Conservation (phyloP, 2,113 vertebrate species). For the Leiothrix lutea region DNA sequence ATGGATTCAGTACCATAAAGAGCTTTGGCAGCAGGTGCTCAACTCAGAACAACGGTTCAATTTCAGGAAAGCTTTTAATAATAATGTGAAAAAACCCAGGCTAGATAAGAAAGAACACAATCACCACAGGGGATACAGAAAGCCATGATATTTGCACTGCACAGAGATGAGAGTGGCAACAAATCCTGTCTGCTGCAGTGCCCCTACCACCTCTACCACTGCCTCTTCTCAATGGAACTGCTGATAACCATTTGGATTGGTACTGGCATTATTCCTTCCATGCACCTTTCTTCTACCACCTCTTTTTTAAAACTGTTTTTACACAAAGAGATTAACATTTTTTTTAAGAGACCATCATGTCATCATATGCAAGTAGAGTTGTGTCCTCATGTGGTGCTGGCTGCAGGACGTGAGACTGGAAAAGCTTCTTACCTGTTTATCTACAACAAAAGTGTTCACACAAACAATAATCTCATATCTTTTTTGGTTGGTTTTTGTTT, state of each 20-base stretch:
- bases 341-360: neutral
- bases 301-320: neutral
- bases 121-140: neutral
- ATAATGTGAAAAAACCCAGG: neutral
- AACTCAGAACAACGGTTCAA: neutral
- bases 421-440: neutral
- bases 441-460: neutral
- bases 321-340: neutral
- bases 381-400: neutral
- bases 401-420: neutral
- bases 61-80: neutral
- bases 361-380: neutral
- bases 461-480: neutral
- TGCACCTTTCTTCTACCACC: neutral
- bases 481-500: no score
- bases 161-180: neutral
- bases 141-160: neutral
- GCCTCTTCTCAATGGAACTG: neutral
- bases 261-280: neutral
- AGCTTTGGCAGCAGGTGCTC: neutral
- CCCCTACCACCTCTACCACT: neutral
- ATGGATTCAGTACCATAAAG: neutral
- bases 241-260: neutral
- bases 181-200: neutral
- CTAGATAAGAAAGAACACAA: neutral